phyloP scores from a whole-genome alignment of 2,888 invertebrate species.

The Maniola hyperantus region DNA sequence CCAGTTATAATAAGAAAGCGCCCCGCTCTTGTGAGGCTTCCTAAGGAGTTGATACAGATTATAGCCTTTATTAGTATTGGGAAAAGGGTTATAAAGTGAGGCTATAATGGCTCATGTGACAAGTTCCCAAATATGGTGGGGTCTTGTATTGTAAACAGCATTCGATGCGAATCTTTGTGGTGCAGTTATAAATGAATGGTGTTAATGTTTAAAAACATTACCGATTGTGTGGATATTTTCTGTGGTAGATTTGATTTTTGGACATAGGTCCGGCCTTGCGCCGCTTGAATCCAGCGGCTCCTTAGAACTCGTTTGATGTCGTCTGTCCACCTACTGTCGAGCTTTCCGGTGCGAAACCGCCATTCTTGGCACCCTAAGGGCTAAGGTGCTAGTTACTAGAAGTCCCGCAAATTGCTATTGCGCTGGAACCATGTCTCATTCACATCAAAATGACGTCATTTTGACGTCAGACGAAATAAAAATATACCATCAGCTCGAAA shows the following conservation, averaged over 20 bases:
- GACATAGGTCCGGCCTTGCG: too few species aligned
- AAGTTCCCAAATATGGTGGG: conserved; percentile 19
- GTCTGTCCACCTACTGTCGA: too few species aligned
- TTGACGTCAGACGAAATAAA: too few species aligned
- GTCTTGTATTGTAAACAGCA: conserved; percentile 19
- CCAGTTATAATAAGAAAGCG: conserved; percentile 63
- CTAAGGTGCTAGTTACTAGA: too few species aligned
- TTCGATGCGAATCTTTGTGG: conserved; percentile 8
- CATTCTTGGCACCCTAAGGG: too few species aligned
- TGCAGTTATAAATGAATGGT: conserved; percentile 3
- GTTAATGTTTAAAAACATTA: conserved; percentile 11
- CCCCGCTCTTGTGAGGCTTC: conserved; percentile 40
- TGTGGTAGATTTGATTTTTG: not conserved
- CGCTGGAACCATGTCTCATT: too few species aligned
- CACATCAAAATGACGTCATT: too few species aligned
- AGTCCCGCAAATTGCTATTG: too few species aligned
- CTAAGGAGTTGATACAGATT: conserved; percentile 32
- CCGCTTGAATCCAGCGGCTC: too few species aligned
- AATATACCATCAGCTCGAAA: too few species aligned
- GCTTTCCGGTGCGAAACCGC: too few species aligned
- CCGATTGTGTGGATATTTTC: conserved; percentile 3
- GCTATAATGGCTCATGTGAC: not conserved
- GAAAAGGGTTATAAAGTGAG: conserved; percentile 26
- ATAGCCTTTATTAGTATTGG: conserved; percentile 22
- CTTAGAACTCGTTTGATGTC: too few species aligned